Percentiles rank a stretch among this genome's conserved stretches.
phyloP scores from a whole-genome alignment of 2,113 vertebrate genomes.

The Rafetus swinhoei region DNA sequence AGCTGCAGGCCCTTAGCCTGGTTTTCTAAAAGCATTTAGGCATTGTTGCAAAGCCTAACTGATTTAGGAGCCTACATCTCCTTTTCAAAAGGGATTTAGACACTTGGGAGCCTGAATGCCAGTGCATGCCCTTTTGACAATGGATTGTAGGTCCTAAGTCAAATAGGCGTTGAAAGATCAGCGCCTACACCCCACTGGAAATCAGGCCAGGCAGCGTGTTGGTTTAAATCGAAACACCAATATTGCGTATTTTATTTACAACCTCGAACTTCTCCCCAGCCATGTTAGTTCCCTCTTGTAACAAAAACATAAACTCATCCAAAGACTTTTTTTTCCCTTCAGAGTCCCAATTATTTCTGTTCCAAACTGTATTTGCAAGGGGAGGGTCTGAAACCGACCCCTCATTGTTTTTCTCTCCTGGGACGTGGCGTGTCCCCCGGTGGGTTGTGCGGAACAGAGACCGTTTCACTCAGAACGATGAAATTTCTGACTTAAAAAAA shows the following conservation, averaged over 20 bases:
- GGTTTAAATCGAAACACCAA: neutral
- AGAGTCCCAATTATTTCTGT: neutral
- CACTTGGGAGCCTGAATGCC: neutral
- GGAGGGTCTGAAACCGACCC: neutral
- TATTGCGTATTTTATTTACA: neutral
- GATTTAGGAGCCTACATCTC: neutral
- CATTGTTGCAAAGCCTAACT: neutral
- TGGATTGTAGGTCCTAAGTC: neutral
- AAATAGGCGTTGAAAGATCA: neutral
- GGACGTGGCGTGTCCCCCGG: neutral
- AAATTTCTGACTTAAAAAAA: conserved; percentile 4
- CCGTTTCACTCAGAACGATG: neutral
- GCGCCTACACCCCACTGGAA: neutral
- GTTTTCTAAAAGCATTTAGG: neutral
- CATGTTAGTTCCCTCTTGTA: neutral
- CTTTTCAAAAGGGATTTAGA: neutral
- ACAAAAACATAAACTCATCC: neutral
- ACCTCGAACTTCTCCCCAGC: neutral
- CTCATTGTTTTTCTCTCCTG: neutral
- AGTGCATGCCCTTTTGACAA: neutral
- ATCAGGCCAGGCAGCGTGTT: neutral
- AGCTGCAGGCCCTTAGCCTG: neutral
- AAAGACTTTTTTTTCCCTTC: neutral
- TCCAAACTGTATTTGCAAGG: neutral
- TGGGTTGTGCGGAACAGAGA: neutral